These are phyloP conservation scores for Drosophila repleta DNA, from an alignment of 1,140 invertebrate species.

Conservation along the genomic window DNA sequence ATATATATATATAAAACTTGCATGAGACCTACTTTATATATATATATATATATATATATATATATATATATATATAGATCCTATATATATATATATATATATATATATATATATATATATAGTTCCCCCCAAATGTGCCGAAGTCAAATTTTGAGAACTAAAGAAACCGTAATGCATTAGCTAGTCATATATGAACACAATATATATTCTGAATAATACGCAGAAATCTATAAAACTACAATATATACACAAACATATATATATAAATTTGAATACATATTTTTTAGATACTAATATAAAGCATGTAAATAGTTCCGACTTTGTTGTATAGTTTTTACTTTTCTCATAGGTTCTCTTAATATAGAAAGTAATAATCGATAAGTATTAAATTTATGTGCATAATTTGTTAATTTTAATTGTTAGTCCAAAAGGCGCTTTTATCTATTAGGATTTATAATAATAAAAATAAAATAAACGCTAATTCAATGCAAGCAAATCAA, in stretches of 20 bases:
- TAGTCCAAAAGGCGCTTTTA: slow-evolving; percentile 70
- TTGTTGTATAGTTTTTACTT: slow-evolving; percentile 60
- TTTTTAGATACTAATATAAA: slow-evolving; percentile 32
- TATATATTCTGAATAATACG: too few relatives aligned
- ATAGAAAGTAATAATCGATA: slow-evolving; percentile 43
- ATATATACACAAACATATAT: slow-evolving; percentile 20
- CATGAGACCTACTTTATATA: slow-evolving; percentile 25
- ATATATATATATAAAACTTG: slow-evolving; percentile 8
- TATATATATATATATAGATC: slow-evolving; percentile 16
- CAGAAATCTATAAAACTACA: too few relatives aligned
- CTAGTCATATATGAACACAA: slow-evolving; percentile 55
- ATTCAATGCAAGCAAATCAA: slow-evolving; percentile 34
- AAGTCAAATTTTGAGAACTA: slow-evolving; percentile 29
- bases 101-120: slow-evolving; percentile 12
- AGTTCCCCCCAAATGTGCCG: slow-evolving; percentile 67
- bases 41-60: slow-evolving; percentile 6
- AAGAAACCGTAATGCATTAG: slow-evolving; percentile 57
- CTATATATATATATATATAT: slow-evolving; percentile 12
- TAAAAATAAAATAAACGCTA: slow-evolving; percentile 58
- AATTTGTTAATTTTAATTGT: slow-evolving; percentile 76
- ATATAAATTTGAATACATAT: slow-evolving; percentile 29
- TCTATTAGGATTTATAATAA: slow-evolving; percentile 60
- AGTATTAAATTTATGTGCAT: slow-evolving; percentile 53
- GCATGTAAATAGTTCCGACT: slow-evolving; percentile 65
- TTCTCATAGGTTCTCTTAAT: slow-evolving; percentile 55